These are phyloP conservation scores for Pelosia muscerda DNA, from an alignment of 2,888 invertebrate species.

Conservation along the genomic window DNA sequence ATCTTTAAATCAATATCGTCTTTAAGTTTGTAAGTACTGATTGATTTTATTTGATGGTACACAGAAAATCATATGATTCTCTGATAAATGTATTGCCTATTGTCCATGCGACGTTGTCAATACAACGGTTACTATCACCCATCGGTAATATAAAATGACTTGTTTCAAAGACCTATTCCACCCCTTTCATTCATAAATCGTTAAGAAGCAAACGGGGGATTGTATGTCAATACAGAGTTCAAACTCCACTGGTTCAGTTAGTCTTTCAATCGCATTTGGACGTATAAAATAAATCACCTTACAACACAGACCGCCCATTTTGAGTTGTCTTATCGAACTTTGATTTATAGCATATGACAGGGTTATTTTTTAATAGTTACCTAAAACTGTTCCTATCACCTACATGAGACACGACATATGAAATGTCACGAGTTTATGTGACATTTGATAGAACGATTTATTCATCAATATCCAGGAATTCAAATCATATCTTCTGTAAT, in stretches of 20 bases:
- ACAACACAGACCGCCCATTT: slow-evolving; percentile 79
- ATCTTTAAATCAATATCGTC: slow-evolving; percentile 27
- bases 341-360: slow-evolving; percentile 81
- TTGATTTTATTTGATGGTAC: slow-evolving; percentile 34
- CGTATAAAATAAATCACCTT: slow-evolving; percentile 79
- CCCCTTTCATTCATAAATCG: slow-evolving; percentile 24
- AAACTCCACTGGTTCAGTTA: slow-evolving; percentile 51
- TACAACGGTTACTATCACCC: slow-evolving; percentile 65
- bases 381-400: slow-evolving; percentile 66
- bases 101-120: slow-evolving; percentile 69
- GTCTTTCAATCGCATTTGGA: slow-evolving; percentile 64
- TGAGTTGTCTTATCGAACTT: slow-evolving; percentile 78
- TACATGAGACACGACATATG: slow-evolving; percentile 44
- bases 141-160: slow-evolving; percentile 69
- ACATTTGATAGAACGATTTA: slow-evolving; percentile 12
- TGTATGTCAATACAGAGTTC: slow-evolving; percentile 32
- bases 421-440: slow-evolving; percentile 34
- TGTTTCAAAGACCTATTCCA: slow-evolving; percentile 46
- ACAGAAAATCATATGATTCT: slow-evolving; percentile 56
- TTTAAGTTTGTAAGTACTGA: slow-evolving; percentile 27
- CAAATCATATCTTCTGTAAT: background rate
- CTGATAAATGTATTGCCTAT: slow-evolving; percentile 69
- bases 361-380: slow-evolving; percentile 77
- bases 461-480: no score
- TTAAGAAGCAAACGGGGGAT: slow-evolving; percentile 11